Evolutionary conservation across 2,888 invertebrate species (phyloP), one percentile per base, ranked within the genome.

Genomic region (Scaptomyza polygonia): DNA sequence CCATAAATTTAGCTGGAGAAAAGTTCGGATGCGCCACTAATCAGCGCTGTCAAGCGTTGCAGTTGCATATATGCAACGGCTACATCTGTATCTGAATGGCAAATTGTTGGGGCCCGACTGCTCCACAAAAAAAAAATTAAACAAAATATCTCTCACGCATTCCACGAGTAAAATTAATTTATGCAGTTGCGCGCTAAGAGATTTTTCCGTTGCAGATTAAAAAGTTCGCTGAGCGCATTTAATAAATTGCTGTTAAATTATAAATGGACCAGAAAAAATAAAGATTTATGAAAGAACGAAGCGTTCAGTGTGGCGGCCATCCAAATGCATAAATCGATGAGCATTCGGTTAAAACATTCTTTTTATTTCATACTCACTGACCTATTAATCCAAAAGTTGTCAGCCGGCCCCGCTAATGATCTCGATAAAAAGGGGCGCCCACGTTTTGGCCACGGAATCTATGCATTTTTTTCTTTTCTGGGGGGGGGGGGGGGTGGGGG

Each of bases 221-320:
- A 84, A 77, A 69, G 62, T 69, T 18, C 58, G 79, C 47, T 59
- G 25, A 25, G 25, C 25, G 25, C 25, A 70, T 80, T 84, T 84
- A 81, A 84, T 84, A 86, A 84, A 84, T 86, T 86, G 84, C 71
- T 71, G 66, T 58, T 74, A 84, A 83, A 71, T 79, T 83, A 74
- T 67, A 67, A 57, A 66, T 58, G 71, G 64, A 62, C 54, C 40
- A 51, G 42, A 45, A 64, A 30, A 21, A 32, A 12, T 18, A 47
- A 36, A 59, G 64, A 70, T 68, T 70, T 70, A 68, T 64, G 64
- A n/a, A 29, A 7, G 36, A 47, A 18, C 14, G 34, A 21, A 11
- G 5, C 5, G 43, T 39, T 36, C 55, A 63, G 68, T 45, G 72
- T 54, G 64, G 63, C 58, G 58, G 55, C 64, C 68, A 21, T 1